Evolutionary conservation across 1,140 invertebrate genomes (phyloP).

Genomic region (Berghia stephanieae): DNA sequence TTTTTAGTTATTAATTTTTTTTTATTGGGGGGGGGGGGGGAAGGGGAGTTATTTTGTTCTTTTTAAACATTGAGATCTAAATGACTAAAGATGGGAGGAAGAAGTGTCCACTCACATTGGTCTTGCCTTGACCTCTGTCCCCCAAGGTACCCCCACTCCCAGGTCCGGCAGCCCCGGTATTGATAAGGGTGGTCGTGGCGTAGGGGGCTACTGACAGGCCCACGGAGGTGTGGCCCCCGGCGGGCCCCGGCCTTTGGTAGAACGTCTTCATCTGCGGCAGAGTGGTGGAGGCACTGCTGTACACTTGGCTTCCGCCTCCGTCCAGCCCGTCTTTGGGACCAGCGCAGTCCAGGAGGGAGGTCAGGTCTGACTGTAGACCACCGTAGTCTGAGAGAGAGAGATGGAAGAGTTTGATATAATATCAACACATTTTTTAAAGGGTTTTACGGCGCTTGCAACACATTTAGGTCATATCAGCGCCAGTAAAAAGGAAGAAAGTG

Average conservation of each 20-base stretch:
- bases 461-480: no score
- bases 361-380: slow-evolving; percentile 50
- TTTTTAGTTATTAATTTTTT: no score
- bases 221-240: slow-evolving; percentile 46
- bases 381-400: slow-evolving; percentile 44
- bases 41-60: no score
- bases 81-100: neutral
- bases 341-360: slow-evolving; percentile 46
- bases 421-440: no score
- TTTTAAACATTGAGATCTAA: no score
- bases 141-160: no score
- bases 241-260: slow-evolving; percentile 73
- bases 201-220: slow-evolving; percentile 77
- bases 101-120: slow-evolving; percentile 26
- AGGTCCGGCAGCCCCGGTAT: no score
- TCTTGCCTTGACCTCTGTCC: slow-evolving; percentile 26
- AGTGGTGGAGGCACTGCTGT: slow-evolving; percentile 48
- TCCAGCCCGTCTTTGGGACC: slow-evolving; percentile 42
- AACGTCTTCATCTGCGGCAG: slow-evolving; percentile 76
- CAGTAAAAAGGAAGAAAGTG: no score
- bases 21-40: no score
- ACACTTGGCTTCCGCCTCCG: slow-evolving; percentile 41
- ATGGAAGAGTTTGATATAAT: no score
- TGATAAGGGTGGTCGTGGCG: slow-evolving; percentile 80
- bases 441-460: no score